Conservation (phyloP, 2,888 invertebrate genomes). For the Theretra japonica region DNA sequence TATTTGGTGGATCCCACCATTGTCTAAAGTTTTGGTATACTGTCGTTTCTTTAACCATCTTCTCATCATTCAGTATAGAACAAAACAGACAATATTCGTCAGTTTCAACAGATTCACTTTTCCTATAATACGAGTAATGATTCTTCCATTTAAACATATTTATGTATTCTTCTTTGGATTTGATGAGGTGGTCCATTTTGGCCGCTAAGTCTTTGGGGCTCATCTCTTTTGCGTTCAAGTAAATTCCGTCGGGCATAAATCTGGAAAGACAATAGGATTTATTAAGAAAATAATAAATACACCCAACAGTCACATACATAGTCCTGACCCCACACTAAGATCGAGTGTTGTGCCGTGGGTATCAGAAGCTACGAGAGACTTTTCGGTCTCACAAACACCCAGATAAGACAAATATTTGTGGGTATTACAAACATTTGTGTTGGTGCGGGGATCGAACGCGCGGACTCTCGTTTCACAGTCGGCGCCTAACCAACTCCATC, state of each 20-base stretch:
- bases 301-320: no score
- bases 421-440: no score
- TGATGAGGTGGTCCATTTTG: conserved; percentile 45
- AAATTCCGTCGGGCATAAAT: conserved; percentile 51
- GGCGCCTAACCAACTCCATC: no score
- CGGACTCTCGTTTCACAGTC: no score
- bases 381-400: no score
- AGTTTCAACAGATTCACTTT: conserved; percentile 45
- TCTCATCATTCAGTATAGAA: conserved; percentile 44
- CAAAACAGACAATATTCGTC: conserved; percentile 52
- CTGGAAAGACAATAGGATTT: conserved; percentile 40
- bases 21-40: conserved; percentile 44
- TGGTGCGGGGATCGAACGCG: no score
- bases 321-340: no score
- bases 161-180: conserved; percentile 44
- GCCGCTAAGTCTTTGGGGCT: conserved; percentile 42
- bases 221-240: conserved; percentile 47
- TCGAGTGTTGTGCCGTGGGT: no score
- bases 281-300: no score
- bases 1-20: conserved; percentile 47
- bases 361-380: no score
- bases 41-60: conserved; percentile 39
- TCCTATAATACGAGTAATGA: conserved; percentile 48
- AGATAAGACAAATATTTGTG: no score
- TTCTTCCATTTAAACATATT: conserved; percentile 52